A percentile compares a stretch with the other conserved stretches of the same genome.
Evolutionary conservation across 1,140 invertebrate genomes (phyloP).

Genomic region (Cyphomyrmex costatus): DNA sequence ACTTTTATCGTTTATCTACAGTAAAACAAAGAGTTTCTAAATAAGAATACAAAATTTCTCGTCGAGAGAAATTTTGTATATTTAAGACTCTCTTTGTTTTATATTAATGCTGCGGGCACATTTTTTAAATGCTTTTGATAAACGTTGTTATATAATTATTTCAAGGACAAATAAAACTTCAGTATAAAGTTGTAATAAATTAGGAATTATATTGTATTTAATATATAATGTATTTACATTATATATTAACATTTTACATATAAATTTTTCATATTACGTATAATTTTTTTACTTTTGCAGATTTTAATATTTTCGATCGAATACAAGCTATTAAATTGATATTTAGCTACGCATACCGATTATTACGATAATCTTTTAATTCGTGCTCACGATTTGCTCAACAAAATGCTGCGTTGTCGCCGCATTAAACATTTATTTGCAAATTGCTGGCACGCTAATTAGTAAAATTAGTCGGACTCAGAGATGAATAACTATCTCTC

Average conservation of each 20-base stretch:
- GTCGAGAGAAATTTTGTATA: neutral
- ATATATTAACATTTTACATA: neutral
- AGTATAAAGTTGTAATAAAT: constrained; percentile 3
- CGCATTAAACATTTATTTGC: constrained; percentile 51
- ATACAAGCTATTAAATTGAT: constrained; percentile 36
- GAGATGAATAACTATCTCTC: neutral
- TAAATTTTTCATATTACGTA: neutral
- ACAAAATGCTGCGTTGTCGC: constrained; percentile 25
- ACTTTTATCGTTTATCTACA: neutral
- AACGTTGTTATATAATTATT: neutral
- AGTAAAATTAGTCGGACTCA: neutral
- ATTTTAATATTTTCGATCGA: constrained; percentile 5
- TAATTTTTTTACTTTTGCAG: neutral
- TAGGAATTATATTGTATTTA: neutral
- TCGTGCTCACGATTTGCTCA: neutral
- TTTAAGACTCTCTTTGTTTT: neutral
- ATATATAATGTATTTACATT: neutral
- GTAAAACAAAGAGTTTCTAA: no score
- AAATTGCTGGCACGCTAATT: constrained; percentile 1
- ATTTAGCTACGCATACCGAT: constrained; percentile 32
- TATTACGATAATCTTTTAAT: constrained; percentile 11
- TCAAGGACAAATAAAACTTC: constrained; percentile 1
- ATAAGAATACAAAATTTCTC: no score
- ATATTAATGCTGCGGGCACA: neutral
- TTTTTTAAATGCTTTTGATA: neutral